Evolutionary conservation across 2,113 vertebrate genomes (phyloP), one percentile per base, ranked within the genome.

Genomic region (Platichthys stellatus): DNA sequence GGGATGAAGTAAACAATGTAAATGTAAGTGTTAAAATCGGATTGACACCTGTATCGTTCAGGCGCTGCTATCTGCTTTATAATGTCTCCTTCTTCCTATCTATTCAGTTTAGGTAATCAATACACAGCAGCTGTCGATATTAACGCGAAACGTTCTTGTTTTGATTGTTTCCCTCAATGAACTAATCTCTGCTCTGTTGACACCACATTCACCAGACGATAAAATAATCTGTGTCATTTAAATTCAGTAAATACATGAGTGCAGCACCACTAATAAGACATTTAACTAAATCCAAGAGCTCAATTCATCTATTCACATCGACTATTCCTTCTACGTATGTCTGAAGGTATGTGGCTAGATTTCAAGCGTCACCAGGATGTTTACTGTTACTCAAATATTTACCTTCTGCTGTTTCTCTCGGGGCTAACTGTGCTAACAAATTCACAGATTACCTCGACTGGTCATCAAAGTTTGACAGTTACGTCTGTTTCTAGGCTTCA

Each of bases 1-100:
- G 1, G 35, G 1, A 31, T n/a, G 5, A 40, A 38, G 26, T 45
- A 26, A 51, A 40, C 1, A 24, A 1, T 38, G 15, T 57, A 2
- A 21, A n/a, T 11, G 58, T 18, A 35, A 10, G 31, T 45, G 56
- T 63, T 64, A 45, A 13, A 53, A 23, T 43, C 35, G 53, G 18
- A 49, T 43, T 43, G 60, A 20, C 21, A 78, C 13, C n/a, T 70
- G 24, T 63, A 49, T 65, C 57, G 49, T 12, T 13, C 53, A 56
- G 31, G 21, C 49, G 24, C 40, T 63, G 53, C 9, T 20, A 61
- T 66, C 76, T 76, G 24, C 8, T 21, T 21, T 8, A 63, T 63
- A 64, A 38, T 81, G 6, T 69, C 12, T 53, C 7, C 8, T 6
- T 60, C 15, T 17, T 13, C 40, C 6, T 70, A 15, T 24, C 49